A percentile compares a stretch with the other conserved stretches of the same genome.
Evolutionary conservation across 2,113 vertebrate genomes (phyloP).

Genomic region (Cyanoliseus patagonus): DNA sequence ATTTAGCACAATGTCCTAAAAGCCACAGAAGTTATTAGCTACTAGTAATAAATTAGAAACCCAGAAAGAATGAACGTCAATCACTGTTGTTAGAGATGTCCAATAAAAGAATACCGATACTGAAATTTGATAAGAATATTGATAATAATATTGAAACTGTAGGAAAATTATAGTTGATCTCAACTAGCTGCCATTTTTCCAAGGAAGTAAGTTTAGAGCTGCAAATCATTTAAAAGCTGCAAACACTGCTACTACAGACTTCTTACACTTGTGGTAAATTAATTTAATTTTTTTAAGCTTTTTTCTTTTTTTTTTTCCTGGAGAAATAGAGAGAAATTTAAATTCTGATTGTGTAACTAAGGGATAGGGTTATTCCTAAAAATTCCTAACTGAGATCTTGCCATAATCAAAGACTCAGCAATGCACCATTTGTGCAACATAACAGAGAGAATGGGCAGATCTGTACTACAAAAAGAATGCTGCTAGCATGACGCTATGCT

Average conservation of each 20-base stretch:
- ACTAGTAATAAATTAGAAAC: neutral
- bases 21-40: neutral
- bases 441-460: neutral
- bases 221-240: neutral
- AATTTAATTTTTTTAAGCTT: neutral
- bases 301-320: accelerated
- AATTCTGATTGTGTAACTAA: neutral
- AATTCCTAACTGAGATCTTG: neutral
- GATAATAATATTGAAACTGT: neutral
- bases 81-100: neutral
- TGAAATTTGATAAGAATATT: neutral
- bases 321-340: neutral
- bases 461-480: neutral
- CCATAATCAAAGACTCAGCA: neutral
- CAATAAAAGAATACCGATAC: neutral
- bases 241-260: neutral
- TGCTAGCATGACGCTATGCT: neutral
- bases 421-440: neutral
- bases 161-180: neutral
- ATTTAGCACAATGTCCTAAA: neutral
- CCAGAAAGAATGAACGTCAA: neutral
- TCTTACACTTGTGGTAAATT: neutral
- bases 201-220: neutral
- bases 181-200: neutral
- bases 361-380: neutral